Evolutionary conservation across 2,113 vertebrate genomes (phyloP).

Genomic region (Archilochus colubris): DNA sequence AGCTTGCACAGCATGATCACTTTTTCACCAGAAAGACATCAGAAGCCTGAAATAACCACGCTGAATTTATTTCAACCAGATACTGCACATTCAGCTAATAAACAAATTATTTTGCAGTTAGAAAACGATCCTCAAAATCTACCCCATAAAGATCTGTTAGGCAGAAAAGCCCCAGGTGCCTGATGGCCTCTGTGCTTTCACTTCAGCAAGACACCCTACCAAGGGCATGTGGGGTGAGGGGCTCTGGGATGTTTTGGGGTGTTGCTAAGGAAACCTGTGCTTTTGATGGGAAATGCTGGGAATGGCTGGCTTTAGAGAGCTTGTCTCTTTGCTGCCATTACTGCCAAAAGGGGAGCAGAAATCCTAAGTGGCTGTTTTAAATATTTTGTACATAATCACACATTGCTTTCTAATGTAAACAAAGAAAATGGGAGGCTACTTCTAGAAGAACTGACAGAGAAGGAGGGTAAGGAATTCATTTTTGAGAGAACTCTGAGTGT

Average conservation of each 20-base stretch:
- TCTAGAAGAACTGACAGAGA: background rate
- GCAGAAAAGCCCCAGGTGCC: accelerated
- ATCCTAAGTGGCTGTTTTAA: background rate
- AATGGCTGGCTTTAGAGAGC: background rate
- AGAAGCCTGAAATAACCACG: background rate
- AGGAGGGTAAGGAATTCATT: background rate
- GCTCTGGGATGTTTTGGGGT: background rate
- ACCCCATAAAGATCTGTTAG: background rate
- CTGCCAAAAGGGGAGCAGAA: background rate
- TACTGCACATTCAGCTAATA: background rate
- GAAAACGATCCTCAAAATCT: background rate
- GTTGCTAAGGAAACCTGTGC: constrained; percentile 5
- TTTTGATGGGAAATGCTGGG: background rate
- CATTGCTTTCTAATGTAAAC: background rate
- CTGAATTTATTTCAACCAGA: background rate
- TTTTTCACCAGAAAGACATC: background rate
- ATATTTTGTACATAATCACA: background rate
- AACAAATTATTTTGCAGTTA: background rate
- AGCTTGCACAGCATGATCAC: background rate
- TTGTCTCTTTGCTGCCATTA: background rate
- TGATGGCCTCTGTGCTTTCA: background rate
- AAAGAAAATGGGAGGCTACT: background rate
- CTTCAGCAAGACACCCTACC: background rate
- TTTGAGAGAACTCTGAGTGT: background rate
- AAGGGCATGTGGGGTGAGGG: background rate